phyloP scores from a whole-genome alignment of 2,888 invertebrate genomes.

The Celastrina argiolus region DNA sequence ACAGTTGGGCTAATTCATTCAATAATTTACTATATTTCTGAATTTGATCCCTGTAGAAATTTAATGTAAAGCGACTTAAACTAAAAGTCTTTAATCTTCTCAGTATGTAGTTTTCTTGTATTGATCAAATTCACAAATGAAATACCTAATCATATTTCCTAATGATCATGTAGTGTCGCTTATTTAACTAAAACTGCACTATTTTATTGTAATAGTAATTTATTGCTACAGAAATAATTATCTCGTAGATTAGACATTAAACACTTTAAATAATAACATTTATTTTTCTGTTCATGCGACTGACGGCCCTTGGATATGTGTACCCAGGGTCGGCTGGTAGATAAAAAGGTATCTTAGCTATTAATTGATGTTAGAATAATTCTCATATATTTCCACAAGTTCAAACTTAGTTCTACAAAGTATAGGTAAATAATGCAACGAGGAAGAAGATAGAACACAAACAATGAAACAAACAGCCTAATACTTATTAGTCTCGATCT shows the following conservation, averaged over 20 bases:
- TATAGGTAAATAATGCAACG: too few species aligned
- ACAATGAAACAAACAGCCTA: too few species aligned
- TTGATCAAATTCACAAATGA: constrained; percentile 16
- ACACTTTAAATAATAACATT: neutral
- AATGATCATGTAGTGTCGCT: constrained; percentile 1
- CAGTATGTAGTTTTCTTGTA: neutral
- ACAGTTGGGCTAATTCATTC: neutral
- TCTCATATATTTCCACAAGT: too few species aligned
- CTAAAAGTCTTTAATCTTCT: neutral
- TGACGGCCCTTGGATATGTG: neutral
- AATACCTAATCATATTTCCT: neutral
- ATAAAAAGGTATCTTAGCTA: constrained; percentile 16
- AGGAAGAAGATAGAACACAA: too few species aligned
- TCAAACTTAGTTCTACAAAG: too few species aligned
- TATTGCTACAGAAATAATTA: neutral
- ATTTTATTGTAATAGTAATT: neutral
- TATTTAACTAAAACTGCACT: neutral
- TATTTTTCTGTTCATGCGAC: constrained; percentile 12
- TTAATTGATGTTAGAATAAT: neutral
- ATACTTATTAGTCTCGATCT: too few species aligned
- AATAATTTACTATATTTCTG: constrained; percentile 7
- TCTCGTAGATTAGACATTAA: neutral
- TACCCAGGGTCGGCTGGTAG: constrained; percentile 16
- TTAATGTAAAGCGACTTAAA: neutral
- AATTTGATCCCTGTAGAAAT: constrained; percentile 4